Evolutionary conservation across 2,797 vertebrate genomes (phyloP).

Genomic region (Graptemys geographica): DNA sequence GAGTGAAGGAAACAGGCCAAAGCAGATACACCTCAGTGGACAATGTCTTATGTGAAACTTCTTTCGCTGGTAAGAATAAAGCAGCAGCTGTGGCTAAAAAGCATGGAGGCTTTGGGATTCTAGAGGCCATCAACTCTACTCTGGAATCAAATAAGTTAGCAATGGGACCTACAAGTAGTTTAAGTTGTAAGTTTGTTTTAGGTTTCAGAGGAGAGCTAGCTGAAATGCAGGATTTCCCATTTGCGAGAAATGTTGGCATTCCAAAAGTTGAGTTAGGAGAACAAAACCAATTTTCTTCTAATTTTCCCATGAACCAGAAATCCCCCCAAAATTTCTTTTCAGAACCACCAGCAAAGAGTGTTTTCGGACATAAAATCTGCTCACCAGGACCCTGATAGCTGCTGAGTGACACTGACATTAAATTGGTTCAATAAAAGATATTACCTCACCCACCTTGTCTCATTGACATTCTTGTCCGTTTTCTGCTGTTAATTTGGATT

Average conservation of each 20-base stretch:
- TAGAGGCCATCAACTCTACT: neutral
- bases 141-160: neutral
- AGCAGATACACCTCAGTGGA: conserved; percentile 81
- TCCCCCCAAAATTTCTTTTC: neutral
- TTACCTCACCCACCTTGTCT: neutral
- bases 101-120: neutral
- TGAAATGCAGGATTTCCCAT: neutral
- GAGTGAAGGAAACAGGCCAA: conserved; percentile 78
- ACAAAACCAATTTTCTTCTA: neutral
- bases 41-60: conserved; percentile 81
- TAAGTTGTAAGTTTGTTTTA: neutral
- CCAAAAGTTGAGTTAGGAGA: neutral
- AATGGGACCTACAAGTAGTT: neutral
- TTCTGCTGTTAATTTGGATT: neutral
- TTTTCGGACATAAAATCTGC: neutral
- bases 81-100: neutral
- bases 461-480: neutral
- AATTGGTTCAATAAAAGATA: no score
- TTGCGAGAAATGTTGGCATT: neutral
- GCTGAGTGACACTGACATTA: neutral
- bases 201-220: neutral
- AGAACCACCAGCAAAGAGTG: neutral
- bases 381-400: neutral
- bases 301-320: neutral
- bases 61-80: conserved; percentile 81